Base-by-base conservation (phyloP, 2,797 vertebrate genomes). In the Lepus oiostolus region DNA sequence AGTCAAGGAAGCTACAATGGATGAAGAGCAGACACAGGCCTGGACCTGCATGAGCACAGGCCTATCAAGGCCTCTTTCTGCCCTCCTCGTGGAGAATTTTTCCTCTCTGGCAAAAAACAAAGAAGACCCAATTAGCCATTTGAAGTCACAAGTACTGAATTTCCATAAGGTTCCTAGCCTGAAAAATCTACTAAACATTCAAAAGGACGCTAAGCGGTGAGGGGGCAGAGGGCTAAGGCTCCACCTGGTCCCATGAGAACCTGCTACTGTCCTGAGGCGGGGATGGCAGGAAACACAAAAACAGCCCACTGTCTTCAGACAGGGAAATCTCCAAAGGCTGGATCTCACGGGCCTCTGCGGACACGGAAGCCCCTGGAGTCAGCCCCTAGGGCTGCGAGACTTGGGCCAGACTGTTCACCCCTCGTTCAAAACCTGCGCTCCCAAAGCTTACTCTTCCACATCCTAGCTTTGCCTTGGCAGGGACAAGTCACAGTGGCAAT, bases 401-500 rank as follows among this genome's bases (percentile, higher is more conserved):
- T 30, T 10, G 1, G 38, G 42, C 13, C n/a, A 26, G 9, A 54
- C 13, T 32, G 67, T 50, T 8, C 81, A 80, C 42, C 62, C 54
- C 2, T 22, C 0, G 2, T 0, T 22, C 58, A 21, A n/a, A 21
- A 17, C 17, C 17, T 5, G 35, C 26, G 30, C 17, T 80, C 90
- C 11, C 68, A 77, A 77, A 60, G 30, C 26, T 17, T 47, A 26
- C 90, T 96, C 22, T 42, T 76, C 54, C 16, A 0, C 8, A 47
- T 62, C 81, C n/a, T 22, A 17, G 47, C 28, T 26, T 38, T 2
- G 0, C 28, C 32, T 21, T 97, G 98, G 96, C 98, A 98, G 6
- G 97, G 98, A 81, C 98, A 96, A 54, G 98, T 96, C 1, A 98
- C 98, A 9, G 94, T 91, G 52, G 98, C 85, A 12, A 98, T 98